These are phyloP conservation scores for Syndactyla subalaris DNA, from an alignment of 2,797 vertebrate species.

Conservation along the genomic window DNA sequence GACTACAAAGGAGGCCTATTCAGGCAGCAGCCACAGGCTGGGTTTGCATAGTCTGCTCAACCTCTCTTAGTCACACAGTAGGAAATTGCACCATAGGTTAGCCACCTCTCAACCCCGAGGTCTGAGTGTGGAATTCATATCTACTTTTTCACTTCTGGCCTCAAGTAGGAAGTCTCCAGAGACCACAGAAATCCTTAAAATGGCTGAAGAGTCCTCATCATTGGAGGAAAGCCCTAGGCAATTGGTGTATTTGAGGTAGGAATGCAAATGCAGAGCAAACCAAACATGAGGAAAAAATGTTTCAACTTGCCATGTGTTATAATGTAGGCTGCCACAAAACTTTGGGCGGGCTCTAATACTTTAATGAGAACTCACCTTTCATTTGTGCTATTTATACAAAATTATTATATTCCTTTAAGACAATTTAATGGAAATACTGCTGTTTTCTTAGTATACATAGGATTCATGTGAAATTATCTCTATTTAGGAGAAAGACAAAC, in stretches of 20 bases:
- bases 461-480: background rate
- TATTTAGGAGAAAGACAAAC: background rate
- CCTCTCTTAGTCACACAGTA: background rate
- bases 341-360: background rate
- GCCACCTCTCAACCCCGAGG: background rate
- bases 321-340: background rate
- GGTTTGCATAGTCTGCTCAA: background rate
- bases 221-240: background rate
- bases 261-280: conserved; percentile 11
- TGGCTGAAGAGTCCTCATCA: background rate
- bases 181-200: conserved; percentile 45
- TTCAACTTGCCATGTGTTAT: background rate
- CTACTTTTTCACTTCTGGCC: background rate
- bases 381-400: background rate
- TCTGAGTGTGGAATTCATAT: background rate
- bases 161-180: background rate
- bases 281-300: background rate
- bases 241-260: background rate
- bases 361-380: conserved; percentile 10
- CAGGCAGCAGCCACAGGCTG: background rate
- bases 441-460: background rate
- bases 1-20: background rate
- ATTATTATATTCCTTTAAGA: background rate
- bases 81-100: background rate
- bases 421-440: background rate